Conservation (phyloP, 2,888 invertebrate genomes). For the Argyresthia goedartella region DNA sequence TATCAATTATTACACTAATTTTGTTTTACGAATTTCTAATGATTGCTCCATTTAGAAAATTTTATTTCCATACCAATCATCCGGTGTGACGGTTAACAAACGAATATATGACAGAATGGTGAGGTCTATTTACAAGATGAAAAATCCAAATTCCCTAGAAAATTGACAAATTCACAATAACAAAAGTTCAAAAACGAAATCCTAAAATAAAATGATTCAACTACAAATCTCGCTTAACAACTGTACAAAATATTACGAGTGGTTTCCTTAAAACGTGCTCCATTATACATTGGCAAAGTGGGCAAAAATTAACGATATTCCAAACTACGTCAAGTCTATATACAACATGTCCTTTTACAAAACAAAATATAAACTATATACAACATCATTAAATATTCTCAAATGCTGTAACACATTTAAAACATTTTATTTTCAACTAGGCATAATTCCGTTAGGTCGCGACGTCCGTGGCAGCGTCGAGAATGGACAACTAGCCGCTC, state of each 20-base stretch:
- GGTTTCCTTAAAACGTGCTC: constrained; percentile 62
- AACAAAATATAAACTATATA: constrained; percentile 70
- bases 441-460: constrained; percentile 50
- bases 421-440: constrained; percentile 68
- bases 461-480: no score
- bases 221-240: constrained; percentile 65
- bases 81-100: constrained; percentile 51
- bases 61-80: constrained; percentile 68
- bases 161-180: constrained; percentile 79
- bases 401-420: constrained; percentile 71
- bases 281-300: constrained; percentile 46
- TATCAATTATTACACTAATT: constrained; percentile 70
- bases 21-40: constrained; percentile 67
- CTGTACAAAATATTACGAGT: constrained; percentile 68
- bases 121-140: constrained; percentile 73
- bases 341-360: constrained; percentile 60
- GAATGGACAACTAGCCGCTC: not conserved
- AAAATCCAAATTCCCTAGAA: constrained; percentile 78
- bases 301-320: constrained; percentile 46
- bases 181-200: constrained; percentile 62
- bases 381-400: constrained; percentile 70
- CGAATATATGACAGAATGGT: constrained; percentile 64
- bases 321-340: constrained; percentile 42
- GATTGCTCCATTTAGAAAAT: constrained; percentile 70
- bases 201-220: constrained; percentile 62